Evolutionary conservation across 2,888 invertebrate genomes (phyloP), one percentile per base, ranked within the genome.

Genomic region (Papilio demoleus): DNA sequence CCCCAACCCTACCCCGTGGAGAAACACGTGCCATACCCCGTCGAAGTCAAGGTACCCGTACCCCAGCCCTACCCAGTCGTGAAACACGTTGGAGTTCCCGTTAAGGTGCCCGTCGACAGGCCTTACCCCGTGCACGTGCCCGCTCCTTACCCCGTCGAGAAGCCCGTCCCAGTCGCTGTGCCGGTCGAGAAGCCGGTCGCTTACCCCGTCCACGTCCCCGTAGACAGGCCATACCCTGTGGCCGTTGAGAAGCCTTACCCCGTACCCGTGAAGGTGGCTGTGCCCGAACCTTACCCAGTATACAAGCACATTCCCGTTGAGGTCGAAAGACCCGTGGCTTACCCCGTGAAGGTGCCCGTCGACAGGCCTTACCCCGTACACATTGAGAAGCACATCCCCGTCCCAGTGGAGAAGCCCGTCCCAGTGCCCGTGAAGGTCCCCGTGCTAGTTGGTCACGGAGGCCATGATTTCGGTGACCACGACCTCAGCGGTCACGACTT

Each of bases 1-100:
- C 96, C 96, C 76, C 94, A 94, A 77, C 96, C 96, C 77, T 96
- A 96, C 91, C 96, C 96, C 79, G 96, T 96, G 75, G 95, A 95
- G 85, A 96, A 95, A 90, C 95, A 92, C 83, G 94, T 95, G 79
- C 95, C 95, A 79, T 94, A 94, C 81, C 95, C 95, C 73, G 96
- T 96, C 8, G 94, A 94, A 83, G 94, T 95, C 47, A 96, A 96
- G 85, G 96, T 96, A 42, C 95, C 94, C 83, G 95, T 96, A 4
- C 95, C 95, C 75, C 96, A 95, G 84, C 96, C 95, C 72, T 96
- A 95, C 88, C 96, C 96, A 60, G 95, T 95, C 1, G 88, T 93
- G 71, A 95, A 95, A 85, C 93, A 94, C 77, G 94, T 95, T 66
- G 94, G 93, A 70, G 85, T 87, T 78, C 95, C 95, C 73, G 96